phyloP scores from a whole-genome alignment of 2,888 invertebrate species.

The Xestoiulus laeticollis region DNA sequence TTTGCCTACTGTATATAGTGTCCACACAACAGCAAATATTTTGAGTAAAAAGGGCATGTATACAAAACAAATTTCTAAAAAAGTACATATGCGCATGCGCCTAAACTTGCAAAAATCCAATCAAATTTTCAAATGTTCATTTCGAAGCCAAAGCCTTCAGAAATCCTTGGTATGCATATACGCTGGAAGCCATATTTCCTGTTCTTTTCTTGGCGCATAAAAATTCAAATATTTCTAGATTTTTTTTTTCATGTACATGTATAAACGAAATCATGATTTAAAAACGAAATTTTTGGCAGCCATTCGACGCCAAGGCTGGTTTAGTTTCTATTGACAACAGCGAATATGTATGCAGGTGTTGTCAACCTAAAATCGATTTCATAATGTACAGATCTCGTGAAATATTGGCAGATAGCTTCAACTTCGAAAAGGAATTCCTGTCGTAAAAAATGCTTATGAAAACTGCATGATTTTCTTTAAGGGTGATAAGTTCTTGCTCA shows the following conservation, averaged over 20 bases:
- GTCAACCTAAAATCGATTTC: slow-evolving; percentile 15
- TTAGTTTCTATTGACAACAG: not conserved
- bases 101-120: not conserved
- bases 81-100: not conserved
- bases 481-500: not conserved
- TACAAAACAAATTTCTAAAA: not conserved
- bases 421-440: not conserved
- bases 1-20: no score
- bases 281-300: slow-evolving; percentile 4
- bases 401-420: not conserved
- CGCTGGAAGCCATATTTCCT: not conserved
- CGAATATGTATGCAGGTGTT: not conserved
- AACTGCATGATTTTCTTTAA: not conserved
- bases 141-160: not conserved
- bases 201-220: not conserved
- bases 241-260: not conserved
- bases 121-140: not conserved
- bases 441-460: not conserved
- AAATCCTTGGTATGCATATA: not conserved
- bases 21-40: no score
- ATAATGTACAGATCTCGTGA: not conserved
- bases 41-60: no score
- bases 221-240: slow-evolving; percentile 6
- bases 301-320: not conserved
- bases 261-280: slow-evolving; percentile 6